These are phyloP conservation scores for Periophthalmus modestus DNA, from an alignment of 2,113 vertebrate species.

Conservation along the genomic window DNA sequence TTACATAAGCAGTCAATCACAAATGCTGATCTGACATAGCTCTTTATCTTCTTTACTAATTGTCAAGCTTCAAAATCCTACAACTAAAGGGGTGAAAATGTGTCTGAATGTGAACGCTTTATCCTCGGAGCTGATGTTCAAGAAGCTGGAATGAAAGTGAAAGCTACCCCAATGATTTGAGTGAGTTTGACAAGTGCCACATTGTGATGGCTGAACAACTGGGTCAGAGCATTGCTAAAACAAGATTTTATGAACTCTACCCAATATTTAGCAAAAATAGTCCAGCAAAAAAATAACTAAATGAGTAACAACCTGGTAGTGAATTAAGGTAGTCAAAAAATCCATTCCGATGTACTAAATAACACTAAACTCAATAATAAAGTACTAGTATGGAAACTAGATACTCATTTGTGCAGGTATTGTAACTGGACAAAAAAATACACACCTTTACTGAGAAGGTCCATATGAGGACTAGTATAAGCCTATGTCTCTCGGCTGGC, in stretches of 20 bases:
- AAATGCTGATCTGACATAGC: not conserved
- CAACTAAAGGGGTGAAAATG: not conserved
- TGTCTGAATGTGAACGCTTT: not conserved
- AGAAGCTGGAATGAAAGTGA: not conserved
- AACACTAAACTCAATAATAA: too few species aligned
- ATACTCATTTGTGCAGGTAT: too few species aligned
- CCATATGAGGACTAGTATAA: too few species aligned
- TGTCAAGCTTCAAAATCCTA: not conserved
- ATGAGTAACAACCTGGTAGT: not conserved
- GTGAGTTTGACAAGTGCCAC: too few species aligned
- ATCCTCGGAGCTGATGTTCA: not conserved
- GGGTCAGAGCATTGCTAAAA: not conserved
- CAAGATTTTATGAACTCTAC: not conserved
- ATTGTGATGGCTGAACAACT: not conserved
- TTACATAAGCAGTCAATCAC: slow-evolving; percentile 11
- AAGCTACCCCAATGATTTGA: too few species aligned
- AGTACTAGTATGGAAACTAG: too few species aligned
- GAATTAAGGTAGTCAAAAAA: too few species aligned
- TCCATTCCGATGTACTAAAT: too few species aligned
- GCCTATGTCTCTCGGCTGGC: too few species aligned
- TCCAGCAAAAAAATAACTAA: not conserved
- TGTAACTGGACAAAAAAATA: too few species aligned
- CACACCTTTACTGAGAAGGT: too few species aligned
- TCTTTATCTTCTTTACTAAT: not conserved
- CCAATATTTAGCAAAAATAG: not conserved